These are phyloP conservation scores for Tenthredo distinguenda DNA, from an alignment of 2,888 invertebrate genomes.

Conservation along the genomic window DNA sequence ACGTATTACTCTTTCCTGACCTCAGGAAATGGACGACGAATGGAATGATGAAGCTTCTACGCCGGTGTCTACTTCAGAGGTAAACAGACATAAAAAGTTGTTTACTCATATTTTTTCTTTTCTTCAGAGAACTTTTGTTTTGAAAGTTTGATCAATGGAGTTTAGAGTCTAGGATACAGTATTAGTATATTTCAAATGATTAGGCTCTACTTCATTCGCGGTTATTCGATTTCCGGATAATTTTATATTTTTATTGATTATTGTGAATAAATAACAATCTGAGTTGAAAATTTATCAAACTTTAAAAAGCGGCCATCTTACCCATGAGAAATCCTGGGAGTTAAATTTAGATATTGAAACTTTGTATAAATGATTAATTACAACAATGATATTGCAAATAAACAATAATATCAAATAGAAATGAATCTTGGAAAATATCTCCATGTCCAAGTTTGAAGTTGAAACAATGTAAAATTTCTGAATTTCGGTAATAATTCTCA, in stretches of 20 bases:
- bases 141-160: neutral
- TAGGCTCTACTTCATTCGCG: neutral
- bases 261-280: neutral
- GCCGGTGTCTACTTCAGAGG: constrained; percentile 17
- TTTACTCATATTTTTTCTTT: neutral
- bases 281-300: no score
- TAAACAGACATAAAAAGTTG: constrained; percentile 32
- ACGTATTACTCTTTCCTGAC: neutral
- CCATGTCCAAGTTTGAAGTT: no score
- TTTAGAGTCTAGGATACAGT: neutral
- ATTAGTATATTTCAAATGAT: neutral
- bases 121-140: no score
- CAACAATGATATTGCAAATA: neutral
- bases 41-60: constrained; percentile 39
- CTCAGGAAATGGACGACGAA: constrained; percentile 40
- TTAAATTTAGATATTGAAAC: neutral
- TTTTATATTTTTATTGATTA: neutral
- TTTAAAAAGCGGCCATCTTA: neutral
- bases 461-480: neutral
- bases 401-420: neutral
- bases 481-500: neutral
- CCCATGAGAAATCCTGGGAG: neutral
- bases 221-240: neutral
- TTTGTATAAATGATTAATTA: neutral
- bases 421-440: neutral